These are phyloP conservation scores for Trematomus loennbergii DNA, from an alignment of 2,113 vertebrate species.

Conservation along the genomic window DNA sequence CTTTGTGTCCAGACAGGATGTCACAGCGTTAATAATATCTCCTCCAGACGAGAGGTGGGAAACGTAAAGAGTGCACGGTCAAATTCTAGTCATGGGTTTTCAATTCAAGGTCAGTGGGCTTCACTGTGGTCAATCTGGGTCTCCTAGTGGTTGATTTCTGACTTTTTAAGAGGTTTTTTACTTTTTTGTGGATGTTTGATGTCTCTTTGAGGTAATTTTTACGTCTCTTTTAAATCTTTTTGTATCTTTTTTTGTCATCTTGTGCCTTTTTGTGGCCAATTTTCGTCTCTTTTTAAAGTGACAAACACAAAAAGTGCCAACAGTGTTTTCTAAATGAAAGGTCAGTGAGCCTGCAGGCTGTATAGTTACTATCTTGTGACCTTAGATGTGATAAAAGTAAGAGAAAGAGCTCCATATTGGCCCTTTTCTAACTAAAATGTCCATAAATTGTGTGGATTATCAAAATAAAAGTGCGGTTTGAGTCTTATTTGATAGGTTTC, in stretches of 20 bases:
- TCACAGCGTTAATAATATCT: slow-evolving; percentile 58
- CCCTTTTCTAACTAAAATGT: neutral
- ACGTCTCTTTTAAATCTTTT: no score
- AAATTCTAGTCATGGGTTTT: neutral
- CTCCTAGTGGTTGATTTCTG: no score
- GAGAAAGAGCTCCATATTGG: neutral
- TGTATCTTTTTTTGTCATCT: no score
- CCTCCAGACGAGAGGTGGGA: slow-evolving; percentile 18
- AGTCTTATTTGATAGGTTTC: neutral
- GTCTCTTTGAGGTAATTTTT: no score
- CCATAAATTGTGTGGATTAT: neutral
- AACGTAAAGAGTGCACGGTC: slow-evolving; percentile 12
- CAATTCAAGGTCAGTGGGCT: slow-evolving; percentile 15
- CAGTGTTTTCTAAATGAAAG: no score
- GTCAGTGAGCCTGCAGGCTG: neutral
- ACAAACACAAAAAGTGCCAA: no score
- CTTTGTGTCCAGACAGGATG: slow-evolving; percentile 56
- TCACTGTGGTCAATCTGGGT: no score
- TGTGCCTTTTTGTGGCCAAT: no score
- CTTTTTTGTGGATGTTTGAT: no score
- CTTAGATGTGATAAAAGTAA: slow-evolving; percentile 4
- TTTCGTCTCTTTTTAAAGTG: no score
- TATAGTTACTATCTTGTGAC: neutral
- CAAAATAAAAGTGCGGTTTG: neutral
- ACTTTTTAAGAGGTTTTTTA: no score